A percentile compares a stretch with the other conserved stretches of the same genome.
Conservation (phyloP, 2,113 vertebrate genomes). For the Oceanodroma tethys region DNA sequence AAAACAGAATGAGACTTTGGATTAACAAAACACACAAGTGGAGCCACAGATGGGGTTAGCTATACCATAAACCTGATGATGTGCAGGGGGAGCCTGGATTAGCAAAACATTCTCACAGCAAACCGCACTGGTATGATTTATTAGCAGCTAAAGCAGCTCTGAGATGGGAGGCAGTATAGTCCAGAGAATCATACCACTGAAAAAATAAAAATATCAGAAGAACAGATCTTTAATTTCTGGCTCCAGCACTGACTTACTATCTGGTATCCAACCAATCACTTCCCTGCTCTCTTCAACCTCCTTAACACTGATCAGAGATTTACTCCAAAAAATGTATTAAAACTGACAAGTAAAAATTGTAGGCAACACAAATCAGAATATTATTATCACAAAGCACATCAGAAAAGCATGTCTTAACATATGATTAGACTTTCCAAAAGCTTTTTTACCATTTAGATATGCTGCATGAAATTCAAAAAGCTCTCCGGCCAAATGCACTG, state of each 20-base stretch:
- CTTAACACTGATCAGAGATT: background rate
- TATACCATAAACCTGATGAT: background rate
- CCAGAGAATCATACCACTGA: background rate
- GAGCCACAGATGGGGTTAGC: background rate
- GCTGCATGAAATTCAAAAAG: background rate
- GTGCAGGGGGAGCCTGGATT: background rate
- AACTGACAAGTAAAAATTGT: background rate
- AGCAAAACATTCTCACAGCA: conserved; percentile 19
- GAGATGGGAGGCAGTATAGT: background rate
- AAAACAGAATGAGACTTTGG: background rate
- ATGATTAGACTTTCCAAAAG: background rate
- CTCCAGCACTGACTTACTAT: background rate
- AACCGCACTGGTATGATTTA: background rate
- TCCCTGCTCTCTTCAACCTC: background rate
- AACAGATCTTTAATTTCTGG: background rate
- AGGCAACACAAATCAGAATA: background rate
- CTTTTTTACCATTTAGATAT: background rate
- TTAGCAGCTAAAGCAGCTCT: background rate
- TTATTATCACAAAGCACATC: background rate
- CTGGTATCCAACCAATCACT: background rate
- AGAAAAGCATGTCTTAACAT: background rate
- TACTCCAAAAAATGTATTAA: background rate
- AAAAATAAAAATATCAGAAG: background rate
- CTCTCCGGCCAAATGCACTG: background rate
- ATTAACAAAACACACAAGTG: background rate